phyloP scores from a whole-genome alignment of 2,888 invertebrate species.

The Zonitis immaculata region DNA sequence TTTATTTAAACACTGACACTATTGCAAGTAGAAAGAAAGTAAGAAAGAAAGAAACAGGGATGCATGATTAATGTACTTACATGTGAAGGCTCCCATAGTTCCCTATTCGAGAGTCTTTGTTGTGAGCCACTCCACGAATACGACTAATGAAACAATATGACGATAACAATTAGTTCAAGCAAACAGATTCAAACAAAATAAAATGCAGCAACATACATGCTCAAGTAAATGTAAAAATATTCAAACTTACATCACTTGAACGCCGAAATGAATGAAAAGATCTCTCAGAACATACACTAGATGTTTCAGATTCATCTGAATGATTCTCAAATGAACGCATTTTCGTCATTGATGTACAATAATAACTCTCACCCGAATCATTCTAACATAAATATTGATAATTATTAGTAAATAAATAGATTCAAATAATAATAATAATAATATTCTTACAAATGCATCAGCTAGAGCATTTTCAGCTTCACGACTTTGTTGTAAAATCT shows the following conservation, averaged over 20 bases:
- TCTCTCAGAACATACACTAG: slow-evolving; percentile 90
- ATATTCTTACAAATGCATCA: slow-evolving; percentile 58
- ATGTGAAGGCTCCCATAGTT: slow-evolving; percentile 55
- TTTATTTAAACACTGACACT: background rate
- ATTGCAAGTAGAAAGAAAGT: background rate
- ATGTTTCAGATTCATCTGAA: slow-evolving; percentile 88
- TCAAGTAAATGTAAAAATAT: background rate
- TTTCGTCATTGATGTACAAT: slow-evolving; percentile 40
- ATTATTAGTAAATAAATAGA: too few relatives aligned
- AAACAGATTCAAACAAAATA: slow-evolving; percentile 6
- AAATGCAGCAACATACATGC: background rate
- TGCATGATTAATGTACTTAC: slow-evolving; percentile 38
- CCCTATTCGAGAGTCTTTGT: slow-evolving; percentile 65
- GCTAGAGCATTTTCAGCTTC: slow-evolving; percentile 83
- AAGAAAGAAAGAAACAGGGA: background rate
- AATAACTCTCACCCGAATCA: slow-evolving; percentile 39
- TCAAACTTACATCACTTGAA: slow-evolving; percentile 68
- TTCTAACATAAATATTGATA: slow-evolving; percentile 29
- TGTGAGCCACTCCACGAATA: slow-evolving; percentile 81
- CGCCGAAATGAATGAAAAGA: slow-evolving; percentile 78
- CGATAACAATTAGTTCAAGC: slow-evolving; percentile 30
- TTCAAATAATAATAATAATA: too few relatives aligned
- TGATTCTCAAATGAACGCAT: slow-evolving; percentile 60
- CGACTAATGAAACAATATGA: slow-evolving; percentile 53
- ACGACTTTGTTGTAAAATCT: slow-evolving; percentile 77